These are phyloP conservation scores for Drosophila ogumai DNA, from an alignment of 1,140 invertebrate genomes.

Conservation along the genomic window DNA sequence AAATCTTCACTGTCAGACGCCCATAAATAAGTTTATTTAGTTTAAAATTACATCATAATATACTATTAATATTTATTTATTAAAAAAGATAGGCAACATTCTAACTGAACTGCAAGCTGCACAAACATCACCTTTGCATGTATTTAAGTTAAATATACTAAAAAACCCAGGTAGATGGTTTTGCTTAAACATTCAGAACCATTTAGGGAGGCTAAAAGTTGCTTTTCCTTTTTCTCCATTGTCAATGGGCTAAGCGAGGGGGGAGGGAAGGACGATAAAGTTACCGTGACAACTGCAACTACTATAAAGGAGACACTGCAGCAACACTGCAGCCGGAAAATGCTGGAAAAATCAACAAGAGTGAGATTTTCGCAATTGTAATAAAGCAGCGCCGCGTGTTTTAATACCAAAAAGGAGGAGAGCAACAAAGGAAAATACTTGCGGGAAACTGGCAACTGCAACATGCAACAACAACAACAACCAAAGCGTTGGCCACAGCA, in stretches of 20 bases:
- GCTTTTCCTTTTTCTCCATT: background rate
- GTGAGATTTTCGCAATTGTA: constrained; percentile 21
- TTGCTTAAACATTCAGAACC: background rate
- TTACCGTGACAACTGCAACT: constrained; percentile 18
- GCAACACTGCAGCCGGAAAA: constrained; percentile 13
- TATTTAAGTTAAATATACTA: background rate
- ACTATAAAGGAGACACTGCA: background rate
- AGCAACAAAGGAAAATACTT: constrained; percentile 8
- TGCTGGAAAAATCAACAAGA: constrained; percentile 3
- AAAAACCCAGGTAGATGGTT: background rate
- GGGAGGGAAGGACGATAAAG: background rate
- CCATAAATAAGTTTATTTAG: background rate
- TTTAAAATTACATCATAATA: background rate
- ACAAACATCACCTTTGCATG: background rate
- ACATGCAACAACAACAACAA: background rate
- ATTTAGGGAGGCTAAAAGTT: background rate
- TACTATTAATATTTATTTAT: too few species aligned
- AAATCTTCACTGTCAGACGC: background rate
- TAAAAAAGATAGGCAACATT: too few species aligned
- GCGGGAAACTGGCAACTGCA: constrained; percentile 9
- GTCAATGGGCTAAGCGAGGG: background rate
- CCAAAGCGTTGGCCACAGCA: background rate
- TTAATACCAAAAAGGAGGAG: constrained; percentile 1
- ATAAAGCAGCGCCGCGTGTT: constrained; percentile 4
- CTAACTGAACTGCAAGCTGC: background rate